Conservation (phyloP, 1,140 invertebrate genomes). For the Hestina assimilis region DNA sequence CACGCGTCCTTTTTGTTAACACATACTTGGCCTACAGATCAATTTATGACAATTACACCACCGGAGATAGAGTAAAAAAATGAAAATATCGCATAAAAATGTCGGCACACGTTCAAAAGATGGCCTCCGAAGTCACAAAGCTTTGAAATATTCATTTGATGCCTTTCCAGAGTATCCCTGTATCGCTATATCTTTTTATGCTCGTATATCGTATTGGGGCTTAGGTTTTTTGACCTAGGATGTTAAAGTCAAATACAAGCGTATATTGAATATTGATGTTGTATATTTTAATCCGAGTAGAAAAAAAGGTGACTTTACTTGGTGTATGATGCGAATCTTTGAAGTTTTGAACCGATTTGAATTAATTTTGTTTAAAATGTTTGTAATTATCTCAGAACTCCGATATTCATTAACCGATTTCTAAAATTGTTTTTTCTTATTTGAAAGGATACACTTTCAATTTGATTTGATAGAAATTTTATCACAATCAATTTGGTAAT, state of each 20-base stretch:
- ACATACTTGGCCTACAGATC: constrained; percentile 23
- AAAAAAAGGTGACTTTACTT: too few relatives aligned
- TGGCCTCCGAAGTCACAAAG: constrained; percentile 31
- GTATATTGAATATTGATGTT: not conserved
- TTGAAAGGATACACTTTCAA: too few relatives aligned
- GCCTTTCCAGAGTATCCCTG: constrained; percentile 36
- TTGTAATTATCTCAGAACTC: too few relatives aligned
- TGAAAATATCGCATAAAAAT: constrained; percentile 42
- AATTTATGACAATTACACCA: constrained; percentile 46
- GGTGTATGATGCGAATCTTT: too few relatives aligned
- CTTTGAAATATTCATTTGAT: constrained; percentile 49
- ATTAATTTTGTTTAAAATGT: too few relatives aligned
- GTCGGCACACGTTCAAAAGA: constrained; percentile 30
- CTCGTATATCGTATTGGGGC: constrained; percentile 23
- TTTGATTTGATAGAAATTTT: too few relatives aligned
- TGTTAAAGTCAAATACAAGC: not conserved
- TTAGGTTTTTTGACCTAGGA: not conserved
- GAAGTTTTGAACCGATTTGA: too few relatives aligned
- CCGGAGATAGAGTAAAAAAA: constrained; percentile 37
- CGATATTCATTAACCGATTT: too few relatives aligned
- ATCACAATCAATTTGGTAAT: too few relatives aligned
- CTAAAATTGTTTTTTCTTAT: too few relatives aligned
- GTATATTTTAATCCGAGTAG: too few relatives aligned
- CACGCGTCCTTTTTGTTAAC: constrained; percentile 11
- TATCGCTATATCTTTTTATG: constrained; percentile 47